Conservation (phyloP, 2,113 vertebrate species). For the Nothoprocta perdicaria region DNA sequence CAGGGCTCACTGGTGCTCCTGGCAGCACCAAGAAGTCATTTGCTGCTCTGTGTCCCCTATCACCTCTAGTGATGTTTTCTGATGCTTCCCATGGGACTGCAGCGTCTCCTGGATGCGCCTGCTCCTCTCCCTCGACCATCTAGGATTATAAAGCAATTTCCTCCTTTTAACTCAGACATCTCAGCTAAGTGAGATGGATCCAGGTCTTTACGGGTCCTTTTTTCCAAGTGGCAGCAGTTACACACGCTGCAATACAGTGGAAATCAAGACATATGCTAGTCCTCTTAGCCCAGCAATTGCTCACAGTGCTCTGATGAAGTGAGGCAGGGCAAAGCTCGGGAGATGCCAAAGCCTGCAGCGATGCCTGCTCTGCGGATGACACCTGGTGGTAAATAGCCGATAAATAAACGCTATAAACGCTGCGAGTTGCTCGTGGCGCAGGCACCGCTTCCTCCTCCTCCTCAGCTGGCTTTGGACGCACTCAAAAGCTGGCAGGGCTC, state of each 20-base stretch:
- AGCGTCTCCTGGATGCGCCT: neutral
- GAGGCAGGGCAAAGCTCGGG: neutral
- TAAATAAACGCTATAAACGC: neutral
- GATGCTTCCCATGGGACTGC: neutral
- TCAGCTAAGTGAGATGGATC: conserved; percentile 51
- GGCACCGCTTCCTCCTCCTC: neutral
- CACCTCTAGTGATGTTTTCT: neutral
- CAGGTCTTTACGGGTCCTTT: neutral
- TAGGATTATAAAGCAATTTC: neutral
- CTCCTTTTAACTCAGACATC: neutral
- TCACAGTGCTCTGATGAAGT: conserved; percentile 17
- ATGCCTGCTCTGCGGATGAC: conserved; percentile 52
- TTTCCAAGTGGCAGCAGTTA: conserved; percentile 6
- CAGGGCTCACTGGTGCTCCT: neutral
- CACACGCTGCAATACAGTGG: neutral
- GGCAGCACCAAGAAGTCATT: neutral
- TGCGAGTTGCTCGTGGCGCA: neutral
- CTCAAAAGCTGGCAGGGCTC: neutral
- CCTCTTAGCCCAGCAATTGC: conserved; percentile 26
- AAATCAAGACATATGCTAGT: conserved; percentile 49
- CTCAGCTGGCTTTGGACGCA: fast-evolving
- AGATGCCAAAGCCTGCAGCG: neutral
- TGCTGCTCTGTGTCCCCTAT: neutral
- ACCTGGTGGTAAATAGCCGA: conserved; percentile 39
- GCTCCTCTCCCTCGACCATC: neutral